These are phyloP conservation scores for Ochotona princeps DNA, from an alignment of 2,113 vertebrate genomes.

Conservation along the genomic window DNA sequence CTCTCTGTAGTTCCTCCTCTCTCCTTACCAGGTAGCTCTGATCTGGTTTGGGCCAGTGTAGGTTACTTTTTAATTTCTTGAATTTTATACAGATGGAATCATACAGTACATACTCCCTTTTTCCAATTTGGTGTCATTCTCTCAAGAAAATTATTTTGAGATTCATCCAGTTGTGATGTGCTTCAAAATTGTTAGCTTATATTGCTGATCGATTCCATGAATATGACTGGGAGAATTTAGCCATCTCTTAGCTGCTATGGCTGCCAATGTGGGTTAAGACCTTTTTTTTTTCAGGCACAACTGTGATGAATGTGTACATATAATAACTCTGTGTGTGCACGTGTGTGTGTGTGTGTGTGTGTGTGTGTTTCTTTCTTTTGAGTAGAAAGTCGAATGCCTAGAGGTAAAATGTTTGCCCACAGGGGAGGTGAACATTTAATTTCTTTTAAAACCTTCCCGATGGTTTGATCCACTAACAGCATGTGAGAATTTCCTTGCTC, in stretches of 20 bases:
- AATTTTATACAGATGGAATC: not conserved
- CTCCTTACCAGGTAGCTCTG: not conserved
- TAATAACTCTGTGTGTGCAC: too few species aligned
- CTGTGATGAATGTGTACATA: not conserved
- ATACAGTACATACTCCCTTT: not conserved
- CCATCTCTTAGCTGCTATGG: not conserved
- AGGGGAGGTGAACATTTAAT: not conserved
- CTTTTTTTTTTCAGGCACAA: conserved; percentile 12
- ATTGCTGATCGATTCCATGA: too few species aligned
- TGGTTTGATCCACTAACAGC: not conserved
- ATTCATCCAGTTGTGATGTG: not conserved
- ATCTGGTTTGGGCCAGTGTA: not conserved
- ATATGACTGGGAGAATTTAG: too few species aligned
- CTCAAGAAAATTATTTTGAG: conserved; percentile 23
- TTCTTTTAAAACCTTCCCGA: not conserved
- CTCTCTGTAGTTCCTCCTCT: not conserved
- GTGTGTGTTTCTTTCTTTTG: conserved; percentile 26
- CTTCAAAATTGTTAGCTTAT: not conserved
- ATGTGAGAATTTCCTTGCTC: not conserved
- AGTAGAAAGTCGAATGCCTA: not conserved
- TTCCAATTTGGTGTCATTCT: conserved; percentile 16
- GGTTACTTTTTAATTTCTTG: conserved; percentile 26
- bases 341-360: not conserved
- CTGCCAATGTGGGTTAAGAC: not conserved
- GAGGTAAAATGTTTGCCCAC: not conserved